Conservation (phyloP, 2,888 invertebrate species). For the Troides aeacus region DNA sequence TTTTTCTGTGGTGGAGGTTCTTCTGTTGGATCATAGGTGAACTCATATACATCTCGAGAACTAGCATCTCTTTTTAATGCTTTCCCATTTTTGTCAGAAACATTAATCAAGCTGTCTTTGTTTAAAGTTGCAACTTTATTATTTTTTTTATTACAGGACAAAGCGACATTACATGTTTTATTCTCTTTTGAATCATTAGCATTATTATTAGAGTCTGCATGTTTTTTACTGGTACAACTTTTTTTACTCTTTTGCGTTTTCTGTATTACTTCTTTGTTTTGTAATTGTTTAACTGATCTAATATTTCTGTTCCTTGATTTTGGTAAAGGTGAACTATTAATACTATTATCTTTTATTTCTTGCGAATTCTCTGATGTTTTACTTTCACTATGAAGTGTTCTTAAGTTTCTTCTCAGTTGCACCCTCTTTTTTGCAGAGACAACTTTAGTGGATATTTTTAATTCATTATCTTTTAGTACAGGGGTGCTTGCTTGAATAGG, state of each 20-base stretch:
- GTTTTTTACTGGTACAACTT: slow-evolving; percentile 35
- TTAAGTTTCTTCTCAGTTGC: not conserved
- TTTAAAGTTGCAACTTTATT: slow-evolving; percentile 15
- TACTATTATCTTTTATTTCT: not conserved
- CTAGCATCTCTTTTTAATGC: slow-evolving; percentile 43
- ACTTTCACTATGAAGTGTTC: slow-evolving; percentile 30
- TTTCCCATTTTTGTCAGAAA: slow-evolving; percentile 29
- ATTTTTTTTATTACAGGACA: slow-evolving; percentile 28
- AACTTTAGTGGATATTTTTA: slow-evolving; percentile 19
- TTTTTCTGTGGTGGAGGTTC: slow-evolving; percentile 68
- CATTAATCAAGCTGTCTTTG: not conserved
- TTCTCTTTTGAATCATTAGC: slow-evolving; percentile 32
- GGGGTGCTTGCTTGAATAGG: slow-evolving; percentile 66
- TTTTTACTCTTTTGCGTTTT: slow-evolving; percentile 24
- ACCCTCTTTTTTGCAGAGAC: slow-evolving; percentile 1
- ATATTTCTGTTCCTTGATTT: slow-evolving; percentile 4
- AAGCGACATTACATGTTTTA: slow-evolving; percentile 13
- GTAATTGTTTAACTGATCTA: not conserved
- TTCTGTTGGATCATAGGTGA: slow-evolving; percentile 70
- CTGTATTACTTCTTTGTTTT: slow-evolving; percentile 9
- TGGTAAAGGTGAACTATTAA: slow-evolving; percentile 1
- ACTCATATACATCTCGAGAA: slow-evolving; percentile 68
- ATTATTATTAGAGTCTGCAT: slow-evolving; percentile 57
- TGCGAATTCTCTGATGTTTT: not conserved
- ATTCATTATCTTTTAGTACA: slow-evolving; percentile 40